These are phyloP conservation scores for Elymnias hypermnestra DNA, from an alignment of 1,140 invertebrate genomes.

Conservation along the genomic window DNA sequence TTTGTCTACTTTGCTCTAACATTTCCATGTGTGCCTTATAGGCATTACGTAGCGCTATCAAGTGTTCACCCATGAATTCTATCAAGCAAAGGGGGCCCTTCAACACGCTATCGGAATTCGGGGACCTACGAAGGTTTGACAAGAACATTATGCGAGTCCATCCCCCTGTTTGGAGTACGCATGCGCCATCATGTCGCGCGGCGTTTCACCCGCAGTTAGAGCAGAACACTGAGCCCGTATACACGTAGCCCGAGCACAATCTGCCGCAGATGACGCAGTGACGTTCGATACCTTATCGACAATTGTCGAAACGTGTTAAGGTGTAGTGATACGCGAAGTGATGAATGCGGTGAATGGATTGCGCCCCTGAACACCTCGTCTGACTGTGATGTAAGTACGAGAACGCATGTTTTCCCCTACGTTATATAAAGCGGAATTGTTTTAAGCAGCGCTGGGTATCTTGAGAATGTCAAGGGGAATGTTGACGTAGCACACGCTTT, in stretches of 20 bases:
- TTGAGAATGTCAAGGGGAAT: slow-evolving; percentile 4
- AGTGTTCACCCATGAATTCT: slow-evolving; percentile 21
- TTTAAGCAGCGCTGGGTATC: background rate
- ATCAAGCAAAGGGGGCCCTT: slow-evolving; percentile 15
- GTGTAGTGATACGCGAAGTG: slow-evolving; percentile 29
- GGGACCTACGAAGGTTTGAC: slow-evolving; percentile 53
- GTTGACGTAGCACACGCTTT: slow-evolving; percentile 4
- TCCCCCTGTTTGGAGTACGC: slow-evolving; percentile 50
- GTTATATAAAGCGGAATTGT: slow-evolving; percentile 1
- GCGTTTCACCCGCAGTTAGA: slow-evolving; percentile 54
- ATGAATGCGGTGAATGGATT: slow-evolving; percentile 24
- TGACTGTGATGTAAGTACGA: slow-evolving; percentile 17
- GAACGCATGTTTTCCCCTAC: too few relatives aligned
- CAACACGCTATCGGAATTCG: slow-evolving; percentile 44
- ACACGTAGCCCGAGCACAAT: slow-evolving; percentile 27
- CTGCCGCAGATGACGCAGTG: slow-evolving; percentile 38
- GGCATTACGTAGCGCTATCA: too few relatives aligned
- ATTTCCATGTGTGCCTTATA: too few relatives aligned
- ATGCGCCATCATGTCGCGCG: slow-evolving; percentile 43
- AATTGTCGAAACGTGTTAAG: slow-evolving; percentile 24
- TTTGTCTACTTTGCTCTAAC: too few relatives aligned
- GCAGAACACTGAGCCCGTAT: too few relatives aligned
- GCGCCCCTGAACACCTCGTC: slow-evolving; percentile 4
- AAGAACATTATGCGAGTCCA: slow-evolving; percentile 54
- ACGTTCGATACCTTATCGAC: slow-evolving; percentile 33